Evolutionary conservation across 2,888 invertebrate species (phyloP), one percentile per base, ranked within the genome.

Genomic region (Lithophane leautieri): DNA sequence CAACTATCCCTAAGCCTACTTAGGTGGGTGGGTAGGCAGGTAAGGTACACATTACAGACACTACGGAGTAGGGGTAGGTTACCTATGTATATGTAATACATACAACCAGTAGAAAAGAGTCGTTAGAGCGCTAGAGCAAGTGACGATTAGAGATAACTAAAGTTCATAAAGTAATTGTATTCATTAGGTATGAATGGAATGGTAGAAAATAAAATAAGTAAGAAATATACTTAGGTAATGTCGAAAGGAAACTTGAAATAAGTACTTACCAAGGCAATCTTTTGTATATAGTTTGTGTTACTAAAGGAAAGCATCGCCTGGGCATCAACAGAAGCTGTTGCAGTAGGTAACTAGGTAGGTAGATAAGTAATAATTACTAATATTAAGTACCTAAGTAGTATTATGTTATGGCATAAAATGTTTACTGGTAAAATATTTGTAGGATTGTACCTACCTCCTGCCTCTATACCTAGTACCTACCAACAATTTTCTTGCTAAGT

Each of bases 51-150:
- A 42, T 52, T 28, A 28, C 40, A 42, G 42, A 28, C 8, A 47
- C 19, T 11, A 40, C 4, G 7, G 25, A 25, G 67, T 40, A 28
- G 63, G 42, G 42, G 19, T 40, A 68, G 4, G 19, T 52, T 52
- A 11, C 8, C n/a, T 67, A 67, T 12, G n/a, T 50, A 19, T 34
- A 14, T 14, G 44, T 44, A 47, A 1, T 22, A 70, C 3, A 11
- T n/a, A 70, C 4, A 71, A 52, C 40, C 25, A 52, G 40, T 52
- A 42, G 28, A 56, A 69, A 44, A 69, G 40, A 74, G 40, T 67
- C 28, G 74, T 50, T 74, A 66, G 11, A 50, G 66, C 54, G 50
- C 3, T 28, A 77, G 63, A 71, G 58, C 11, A 58, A 65, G 14
- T 44, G 22, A 42, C 28, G 34, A 54, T 34, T 67, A 47, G 56